Conservation (phyloP, 2,113 vertebrate species). For the Eulemur macaco region DNA sequence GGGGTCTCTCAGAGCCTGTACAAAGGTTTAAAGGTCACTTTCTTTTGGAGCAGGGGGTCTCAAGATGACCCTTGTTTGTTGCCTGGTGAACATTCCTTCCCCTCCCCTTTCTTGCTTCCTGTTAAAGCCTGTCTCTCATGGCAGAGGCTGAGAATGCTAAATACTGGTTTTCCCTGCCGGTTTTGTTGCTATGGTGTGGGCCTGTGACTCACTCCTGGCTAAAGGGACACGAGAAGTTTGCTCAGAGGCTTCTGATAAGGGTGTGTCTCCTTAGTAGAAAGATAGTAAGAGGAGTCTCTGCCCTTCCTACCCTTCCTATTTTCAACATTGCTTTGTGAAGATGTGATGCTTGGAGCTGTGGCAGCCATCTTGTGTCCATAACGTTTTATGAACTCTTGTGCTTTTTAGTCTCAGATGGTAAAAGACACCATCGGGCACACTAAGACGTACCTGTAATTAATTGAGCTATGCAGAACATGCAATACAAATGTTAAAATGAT, state of each 20-base stretch:
- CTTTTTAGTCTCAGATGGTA: neutral
- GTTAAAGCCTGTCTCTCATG: neutral
- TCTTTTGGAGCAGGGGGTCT: neutral
- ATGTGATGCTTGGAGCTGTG: neutral
- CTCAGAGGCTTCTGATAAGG: neutral
- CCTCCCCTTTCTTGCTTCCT: neutral
- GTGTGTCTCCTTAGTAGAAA: neutral
- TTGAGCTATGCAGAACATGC: neutral
- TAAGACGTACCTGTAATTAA: neutral
- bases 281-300: neutral
- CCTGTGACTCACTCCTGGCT: neutral
- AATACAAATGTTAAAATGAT: neutral
- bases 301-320: neutral
- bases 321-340: neutral
- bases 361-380: neutral
- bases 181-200: neutral
- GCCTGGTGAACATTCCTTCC: neutral
- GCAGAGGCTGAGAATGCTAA: neutral
- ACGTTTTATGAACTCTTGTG: neutral
- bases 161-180: neutral
- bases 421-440: neutral
- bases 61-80: neutral
- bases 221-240: neutral
- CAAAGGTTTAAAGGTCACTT: neutral
- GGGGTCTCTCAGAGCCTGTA: neutral